A percentile compares a stretch with the other conserved stretches of the same genome.
Conservation (phyloP, 2,113 vertebrate species). For the Benitochromis conjunctus region DNA sequence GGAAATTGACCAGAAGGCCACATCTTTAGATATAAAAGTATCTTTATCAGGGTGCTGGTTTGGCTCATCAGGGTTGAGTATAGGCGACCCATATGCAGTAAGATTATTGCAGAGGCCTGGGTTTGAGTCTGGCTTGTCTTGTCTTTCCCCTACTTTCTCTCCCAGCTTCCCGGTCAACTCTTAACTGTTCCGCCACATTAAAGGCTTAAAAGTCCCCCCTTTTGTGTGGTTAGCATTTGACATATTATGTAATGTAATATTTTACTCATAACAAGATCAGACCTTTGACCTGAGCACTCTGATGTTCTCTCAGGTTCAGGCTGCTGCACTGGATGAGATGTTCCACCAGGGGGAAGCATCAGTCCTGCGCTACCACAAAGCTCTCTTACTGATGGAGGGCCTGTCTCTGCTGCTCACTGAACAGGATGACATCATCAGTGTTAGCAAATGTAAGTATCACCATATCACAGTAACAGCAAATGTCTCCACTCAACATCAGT, state of each 20-base stretch:
- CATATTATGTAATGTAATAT: neutral
- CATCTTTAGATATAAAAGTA: neutral
- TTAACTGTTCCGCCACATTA: neutral
- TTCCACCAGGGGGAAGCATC: slow-evolving; percentile 92
- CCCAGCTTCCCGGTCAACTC: neutral
- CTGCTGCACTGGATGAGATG: slow-evolving; percentile 96
- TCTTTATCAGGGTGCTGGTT: neutral
- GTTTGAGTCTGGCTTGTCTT: neutral
- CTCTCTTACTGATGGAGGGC: slow-evolving; percentile 92
- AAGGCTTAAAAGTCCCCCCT: neutral
- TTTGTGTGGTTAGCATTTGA: neutral
- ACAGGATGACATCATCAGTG: slow-evolving; percentile 85
- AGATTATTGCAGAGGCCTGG: neutral
- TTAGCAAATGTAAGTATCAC: slow-evolving; percentile 83
- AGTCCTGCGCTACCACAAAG: slow-evolving; percentile 87
- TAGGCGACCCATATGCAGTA: neutral
- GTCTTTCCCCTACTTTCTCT: neutral
- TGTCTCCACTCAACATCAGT: neutral
- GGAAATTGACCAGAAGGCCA: neutral
- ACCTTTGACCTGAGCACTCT: neutral
- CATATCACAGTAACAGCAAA: neutral
- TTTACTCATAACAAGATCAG: neutral
- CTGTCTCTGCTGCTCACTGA: slow-evolving; percentile 86
- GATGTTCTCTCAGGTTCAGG: slow-evolving; percentile 79
- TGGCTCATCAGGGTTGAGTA: neutral